These are phyloP conservation scores for Vulpes lagopus DNA, from an alignment of 2,113 vertebrate genomes.

Conservation along the genomic window DNA sequence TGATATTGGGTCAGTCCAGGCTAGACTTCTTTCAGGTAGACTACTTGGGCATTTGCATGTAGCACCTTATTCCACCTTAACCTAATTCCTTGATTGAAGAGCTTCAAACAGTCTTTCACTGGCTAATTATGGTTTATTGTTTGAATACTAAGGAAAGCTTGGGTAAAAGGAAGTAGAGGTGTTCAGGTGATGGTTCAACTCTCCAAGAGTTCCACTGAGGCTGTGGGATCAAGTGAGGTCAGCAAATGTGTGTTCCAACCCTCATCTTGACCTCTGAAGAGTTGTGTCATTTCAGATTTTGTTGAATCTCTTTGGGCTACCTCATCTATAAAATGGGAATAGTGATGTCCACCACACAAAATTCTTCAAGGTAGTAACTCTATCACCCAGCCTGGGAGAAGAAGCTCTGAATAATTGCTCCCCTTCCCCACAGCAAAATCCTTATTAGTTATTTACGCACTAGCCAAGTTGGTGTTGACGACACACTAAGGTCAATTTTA, in stretches of 20 bases:
- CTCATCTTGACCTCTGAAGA: neutral
- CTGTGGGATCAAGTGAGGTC: neutral
- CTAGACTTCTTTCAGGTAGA: neutral
- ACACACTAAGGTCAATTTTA: neutral
- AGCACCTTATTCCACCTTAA: neutral
- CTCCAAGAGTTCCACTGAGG: neutral
- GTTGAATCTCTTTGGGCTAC: neutral
- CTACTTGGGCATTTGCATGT: neutral
- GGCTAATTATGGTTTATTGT: neutral
- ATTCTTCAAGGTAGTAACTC: neutral
- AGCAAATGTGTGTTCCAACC: neutral
- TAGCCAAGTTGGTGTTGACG: neutral
- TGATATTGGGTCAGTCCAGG: neutral
- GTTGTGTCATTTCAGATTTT: neutral
- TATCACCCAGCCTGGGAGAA: neutral
- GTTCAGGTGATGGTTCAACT: neutral
- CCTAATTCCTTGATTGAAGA: neutral
- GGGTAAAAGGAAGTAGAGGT: neutral
- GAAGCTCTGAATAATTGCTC: neutral
- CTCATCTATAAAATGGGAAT: neutral
- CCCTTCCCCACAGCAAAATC: neutral
- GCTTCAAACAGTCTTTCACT: neutral
- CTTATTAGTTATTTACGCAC: neutral
- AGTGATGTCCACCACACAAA: neutral
- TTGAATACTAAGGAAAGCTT: neutral